Conservation (phyloP, 1,140 invertebrate genomes). For the Drosophila bifasciata region DNA sequence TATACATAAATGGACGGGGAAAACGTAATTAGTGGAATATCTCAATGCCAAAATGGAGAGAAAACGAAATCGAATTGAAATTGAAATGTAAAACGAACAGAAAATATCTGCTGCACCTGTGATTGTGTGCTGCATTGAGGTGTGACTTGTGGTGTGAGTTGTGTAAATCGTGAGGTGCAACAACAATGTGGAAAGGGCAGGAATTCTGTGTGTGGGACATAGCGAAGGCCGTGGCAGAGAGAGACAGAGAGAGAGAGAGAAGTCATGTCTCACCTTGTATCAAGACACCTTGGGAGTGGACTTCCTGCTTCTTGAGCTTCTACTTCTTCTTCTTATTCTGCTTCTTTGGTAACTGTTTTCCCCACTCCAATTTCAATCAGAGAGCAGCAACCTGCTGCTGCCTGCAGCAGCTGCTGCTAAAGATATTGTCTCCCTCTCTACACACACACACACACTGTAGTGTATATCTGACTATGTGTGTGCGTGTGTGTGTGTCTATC, state of each 20-base stretch:
- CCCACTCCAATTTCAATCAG: slow-evolving; percentile 37
- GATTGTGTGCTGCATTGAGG: too few relatives aligned
- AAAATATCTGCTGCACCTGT: too few relatives aligned
- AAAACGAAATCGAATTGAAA: slow-evolving; percentile 17
- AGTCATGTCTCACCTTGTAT: too few relatives aligned
- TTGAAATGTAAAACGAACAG: too few relatives aligned
- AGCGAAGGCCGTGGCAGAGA: too few relatives aligned
- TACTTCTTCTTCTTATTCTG: slow-evolving; percentile 16
- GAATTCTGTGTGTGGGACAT: too few relatives aligned
- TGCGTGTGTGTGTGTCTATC: slow-evolving; percentile 3
- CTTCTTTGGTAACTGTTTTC: slow-evolving; percentile 4
- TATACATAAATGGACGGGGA: neutral
- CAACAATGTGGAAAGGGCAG: too few relatives aligned
- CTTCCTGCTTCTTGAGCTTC: neutral
- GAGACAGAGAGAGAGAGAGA: too few relatives aligned
- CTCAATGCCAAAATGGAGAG: neutral
- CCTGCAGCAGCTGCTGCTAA: slow-evolving; percentile 7
- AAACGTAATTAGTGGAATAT: too few relatives aligned
- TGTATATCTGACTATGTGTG: slow-evolving; percentile 24
- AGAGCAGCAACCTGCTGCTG: slow-evolving; percentile 34
- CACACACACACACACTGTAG: neutral
- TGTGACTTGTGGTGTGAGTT: too few relatives aligned
- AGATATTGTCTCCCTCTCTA: slow-evolving; percentile 36
- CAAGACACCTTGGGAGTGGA: too few relatives aligned
- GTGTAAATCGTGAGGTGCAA: too few relatives aligned